These are phyloP conservation scores for Apodemus sylvaticus DNA, from an alignment of 2,113 vertebrate species.

Conservation along the genomic window DNA sequence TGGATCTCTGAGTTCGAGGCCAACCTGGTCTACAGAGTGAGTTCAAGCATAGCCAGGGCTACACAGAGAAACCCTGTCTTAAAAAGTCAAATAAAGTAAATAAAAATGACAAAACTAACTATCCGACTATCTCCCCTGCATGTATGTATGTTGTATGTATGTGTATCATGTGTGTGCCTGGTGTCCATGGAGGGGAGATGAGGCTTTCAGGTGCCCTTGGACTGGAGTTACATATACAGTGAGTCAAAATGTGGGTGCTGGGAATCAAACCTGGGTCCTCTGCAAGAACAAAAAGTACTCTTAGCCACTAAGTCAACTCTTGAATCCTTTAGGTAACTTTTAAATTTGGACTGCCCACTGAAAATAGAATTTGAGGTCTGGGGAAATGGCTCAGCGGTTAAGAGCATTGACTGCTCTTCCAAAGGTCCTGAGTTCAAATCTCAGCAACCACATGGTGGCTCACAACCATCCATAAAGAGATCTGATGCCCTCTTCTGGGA, in stretches of 20 bases:
- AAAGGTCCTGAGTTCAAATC: too few relatives aligned
- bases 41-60: too few relatives aligned
- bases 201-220: not conserved
- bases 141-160: not conserved
- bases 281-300: not conserved
- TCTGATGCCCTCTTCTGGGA: too few relatives aligned
- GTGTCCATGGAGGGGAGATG: not conserved
- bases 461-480: too few relatives aligned
- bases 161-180: not conserved
- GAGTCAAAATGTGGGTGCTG: not conserved
- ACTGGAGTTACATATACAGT: not conserved
- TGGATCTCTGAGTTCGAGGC: not conserved
- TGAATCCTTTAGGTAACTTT: not conserved
- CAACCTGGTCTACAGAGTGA: not conserved
- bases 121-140: not conserved
- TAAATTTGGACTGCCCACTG: not conserved
- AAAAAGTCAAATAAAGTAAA: not conserved
- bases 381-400: too few relatives aligned
- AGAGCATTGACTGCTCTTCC: too few relatives aligned
- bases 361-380: not conserved
- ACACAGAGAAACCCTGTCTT: not conserved
- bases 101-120: not conserved
- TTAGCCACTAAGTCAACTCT: not conserved
- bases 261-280: not conserved
- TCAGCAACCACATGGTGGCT: too few relatives aligned